Evolutionary conservation across 1,140 invertebrate genomes (phyloP), one percentile per base, ranked within the genome.

Genomic region (Hylaeus anthracinus): DNA sequence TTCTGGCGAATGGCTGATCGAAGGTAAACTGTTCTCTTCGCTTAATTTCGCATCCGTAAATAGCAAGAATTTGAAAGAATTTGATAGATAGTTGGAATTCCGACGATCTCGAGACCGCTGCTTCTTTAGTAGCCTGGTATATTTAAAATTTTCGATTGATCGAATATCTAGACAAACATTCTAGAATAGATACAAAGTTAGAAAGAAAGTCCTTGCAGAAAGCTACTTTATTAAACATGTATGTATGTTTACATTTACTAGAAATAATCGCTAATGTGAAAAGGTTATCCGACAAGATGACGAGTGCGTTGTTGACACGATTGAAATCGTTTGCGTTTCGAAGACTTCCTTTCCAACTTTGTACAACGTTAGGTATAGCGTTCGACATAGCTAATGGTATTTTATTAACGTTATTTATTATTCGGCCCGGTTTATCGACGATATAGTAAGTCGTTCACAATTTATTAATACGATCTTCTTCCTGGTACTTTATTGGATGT

Each of bases 1-100:
- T 0, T 93, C 91, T 74, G 97, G 97, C n/a, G 95, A 95, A 55
- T 98, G 97, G 97, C 94, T 96, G 43, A 95, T 98, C 88, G 96
- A 97, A 94, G 96, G 96, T 97, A 94, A 92, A 65, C 41, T 15
- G 73, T 58, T 15, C 55, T 67, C 15, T 5, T 3, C 3, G 45
- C 61, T 12, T 12, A 43, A 9, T 71, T 12, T 3, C 12, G 45
- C 10, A 43, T 37, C 12, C 45, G 10, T 8, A 41, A 58, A n/a
- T 9, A 55, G 4, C 58, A 26, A 72, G 1, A 14, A 65, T 41
- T 56, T 26, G 26, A 26, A 26, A 26, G 26, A 26, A 26, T 26
- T 26, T 26, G 58, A 15, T 8, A 41, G 58, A n/a, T 9, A 55
- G 4, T 58, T 41, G 67, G 1, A 14, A 65, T 41, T 56, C 12